Evolutionary conservation across 2,888 invertebrate species (phyloP).

Genomic region (Euzophera pinguis): DNA sequence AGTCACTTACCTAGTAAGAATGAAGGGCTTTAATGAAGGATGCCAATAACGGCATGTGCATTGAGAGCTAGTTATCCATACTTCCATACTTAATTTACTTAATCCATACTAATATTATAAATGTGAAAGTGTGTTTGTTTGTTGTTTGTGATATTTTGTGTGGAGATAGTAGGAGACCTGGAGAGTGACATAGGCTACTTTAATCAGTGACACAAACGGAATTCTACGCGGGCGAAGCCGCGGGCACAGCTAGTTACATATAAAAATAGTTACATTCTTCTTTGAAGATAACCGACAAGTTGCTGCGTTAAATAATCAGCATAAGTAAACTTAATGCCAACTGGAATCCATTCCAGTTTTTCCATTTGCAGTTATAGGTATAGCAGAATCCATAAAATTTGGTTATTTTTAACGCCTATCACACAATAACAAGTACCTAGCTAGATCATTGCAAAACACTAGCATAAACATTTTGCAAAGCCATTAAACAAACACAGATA

Average conservation of each 20-base stretch:
- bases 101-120: too few relatives aligned
- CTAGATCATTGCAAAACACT: conserved; percentile 21
- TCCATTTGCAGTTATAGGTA: neutral
- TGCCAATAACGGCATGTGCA: conserved; percentile 20
- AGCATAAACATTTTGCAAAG: conserved; percentile 53
- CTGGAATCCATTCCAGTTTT: conserved; percentile 9
- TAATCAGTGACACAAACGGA: too few relatives aligned
- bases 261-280: neutral
- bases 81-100: too few relatives aligned
- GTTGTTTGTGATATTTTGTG: too few relatives aligned
- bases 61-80: conserved; percentile 10
- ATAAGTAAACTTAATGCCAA: neutral
- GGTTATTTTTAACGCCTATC: neutral
- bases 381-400: neutral
- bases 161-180: too few relatives aligned
- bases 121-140: too few relatives aligned
- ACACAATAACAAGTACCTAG: conserved; percentile 9
- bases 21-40: conserved; percentile 6
- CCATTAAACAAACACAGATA: conserved; percentile 71
- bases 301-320: neutral
- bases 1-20: conserved; percentile 31
- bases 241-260: conserved; percentile 13
- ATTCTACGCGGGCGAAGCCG: too few relatives aligned
- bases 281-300: conserved; percentile 2
- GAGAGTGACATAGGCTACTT: too few relatives aligned